Conservation (phyloP, 2,888 invertebrate species). For the Helleia helle region DNA sequence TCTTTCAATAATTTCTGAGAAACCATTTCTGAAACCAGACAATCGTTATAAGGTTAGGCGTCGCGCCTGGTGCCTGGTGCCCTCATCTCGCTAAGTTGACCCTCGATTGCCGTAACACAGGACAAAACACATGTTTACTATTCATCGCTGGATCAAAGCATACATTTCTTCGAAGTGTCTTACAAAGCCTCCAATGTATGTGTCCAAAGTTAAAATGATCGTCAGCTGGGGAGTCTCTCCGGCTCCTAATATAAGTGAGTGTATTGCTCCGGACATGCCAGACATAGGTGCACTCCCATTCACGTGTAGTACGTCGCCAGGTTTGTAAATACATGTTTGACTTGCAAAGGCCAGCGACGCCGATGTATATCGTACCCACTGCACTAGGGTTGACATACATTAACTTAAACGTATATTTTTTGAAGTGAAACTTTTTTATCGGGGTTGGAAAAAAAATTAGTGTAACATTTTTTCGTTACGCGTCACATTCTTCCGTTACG, state of each 20-base stretch:
- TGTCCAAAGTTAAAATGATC: neutral
- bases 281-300: neutral
- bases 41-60: neutral
- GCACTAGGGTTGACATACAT: neutral
- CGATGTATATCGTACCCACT: neutral
- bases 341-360: neutral
- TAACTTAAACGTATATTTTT: too few relatives aligned
- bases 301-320: neutral
- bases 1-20: neutral
- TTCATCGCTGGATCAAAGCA: neutral
- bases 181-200: neutral
- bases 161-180: neutral
- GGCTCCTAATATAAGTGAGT: neutral
- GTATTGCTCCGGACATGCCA: constrained; percentile 7
- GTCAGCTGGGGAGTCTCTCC: neutral
- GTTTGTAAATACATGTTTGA: neutral
- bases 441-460: too few relatives aligned
- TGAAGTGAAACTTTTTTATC: too few relatives aligned
- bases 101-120: neutral
- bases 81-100: neutral
- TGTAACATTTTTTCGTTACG: too few relatives aligned
- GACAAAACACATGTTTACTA: neutral
- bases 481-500: too few relatives aligned
- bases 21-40: neutral
- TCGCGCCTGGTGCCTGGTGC: neutral